Evolutionary conservation across 2,113 vertebrate genomes (phyloP), one percentile per base, ranked within the genome.

Genomic region (Carassius carassius): DNA sequence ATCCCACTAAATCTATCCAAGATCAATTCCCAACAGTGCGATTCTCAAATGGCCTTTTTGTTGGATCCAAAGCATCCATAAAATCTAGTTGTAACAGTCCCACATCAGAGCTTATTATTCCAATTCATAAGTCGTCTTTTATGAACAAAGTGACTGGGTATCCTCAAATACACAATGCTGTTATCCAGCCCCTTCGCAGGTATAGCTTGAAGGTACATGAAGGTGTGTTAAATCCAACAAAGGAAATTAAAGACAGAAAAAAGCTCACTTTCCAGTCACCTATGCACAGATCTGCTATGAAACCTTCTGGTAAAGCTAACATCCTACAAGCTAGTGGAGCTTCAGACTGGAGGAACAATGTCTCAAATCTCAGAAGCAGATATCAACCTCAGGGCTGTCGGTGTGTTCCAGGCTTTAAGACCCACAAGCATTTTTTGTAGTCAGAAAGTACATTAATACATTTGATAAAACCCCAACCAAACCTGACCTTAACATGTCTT

Each of bases 381-480:
- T 21, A 21, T 37, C 3, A n/a, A 11, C 4, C 17, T n/a, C 16
- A 17, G 14, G 25, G 73, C 29, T 35, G 49, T 17, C 4, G 49
- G 23, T 6, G 29, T 70, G 32, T 44, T 82, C 32, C 29, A 23
- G 25, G 37, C 29, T 35, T 47, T 16, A 25, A 72, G 41, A 0
- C 47, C 78, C 75, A 89, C 82, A 78, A 90, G 89, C 69, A 85
- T n/a, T 44, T 73, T 79, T 54, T 0, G 92, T 88, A 69, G 88
- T 75, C 32, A 91, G 89, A 25, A 87, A 76, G 44, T 29, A 9
- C 6, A 7, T 19, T 9, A 58, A 29, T 0, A 9, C 49, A 1
- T 25, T 44, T 35, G 8, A 77, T 21, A 58, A 32, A 12, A 10
- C 5, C 37, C 35, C 16, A 62, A 0, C 12, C 41, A 35, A 21